Evolutionary conservation across 53 echinoderm and acorn worm genomes (phyloP).

Genomic region (Pentamera pediparva): DNA sequence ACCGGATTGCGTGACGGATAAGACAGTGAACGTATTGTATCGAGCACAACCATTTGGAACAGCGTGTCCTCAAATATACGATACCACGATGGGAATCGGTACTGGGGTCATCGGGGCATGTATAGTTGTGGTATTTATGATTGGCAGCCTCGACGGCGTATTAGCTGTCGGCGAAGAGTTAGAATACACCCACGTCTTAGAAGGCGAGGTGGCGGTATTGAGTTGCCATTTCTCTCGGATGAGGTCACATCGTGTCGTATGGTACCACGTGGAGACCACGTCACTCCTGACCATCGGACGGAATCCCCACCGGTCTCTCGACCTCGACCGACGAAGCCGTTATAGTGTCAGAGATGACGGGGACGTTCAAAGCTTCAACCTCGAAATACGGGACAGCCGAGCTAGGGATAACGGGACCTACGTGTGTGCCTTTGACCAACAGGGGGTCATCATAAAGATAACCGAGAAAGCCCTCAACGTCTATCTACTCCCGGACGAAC

Average conservation of each 20-base stretch:
- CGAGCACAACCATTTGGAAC: no score
- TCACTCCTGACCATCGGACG: background rate
- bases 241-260: background rate
- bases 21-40: no score
- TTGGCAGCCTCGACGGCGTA: no score
- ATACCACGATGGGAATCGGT: no score
- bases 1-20: no score
- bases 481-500: background rate
- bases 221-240: background rate
- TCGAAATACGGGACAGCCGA: background rate
- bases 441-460: background rate
- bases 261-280: background rate
- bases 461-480: background rate
- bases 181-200: background rate
- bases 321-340: background rate
- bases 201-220: background rate
- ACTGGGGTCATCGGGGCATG: no score
- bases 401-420: background rate
- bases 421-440: background rate
- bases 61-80: no score
- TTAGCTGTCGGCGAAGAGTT: background rate
- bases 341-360: background rate
- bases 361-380: background rate
- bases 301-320: background rate
- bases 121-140: no score